Base-by-base conservation (phyloP, 1,140 invertebrate species). In the Spodoptera frugiperda region DNA sequence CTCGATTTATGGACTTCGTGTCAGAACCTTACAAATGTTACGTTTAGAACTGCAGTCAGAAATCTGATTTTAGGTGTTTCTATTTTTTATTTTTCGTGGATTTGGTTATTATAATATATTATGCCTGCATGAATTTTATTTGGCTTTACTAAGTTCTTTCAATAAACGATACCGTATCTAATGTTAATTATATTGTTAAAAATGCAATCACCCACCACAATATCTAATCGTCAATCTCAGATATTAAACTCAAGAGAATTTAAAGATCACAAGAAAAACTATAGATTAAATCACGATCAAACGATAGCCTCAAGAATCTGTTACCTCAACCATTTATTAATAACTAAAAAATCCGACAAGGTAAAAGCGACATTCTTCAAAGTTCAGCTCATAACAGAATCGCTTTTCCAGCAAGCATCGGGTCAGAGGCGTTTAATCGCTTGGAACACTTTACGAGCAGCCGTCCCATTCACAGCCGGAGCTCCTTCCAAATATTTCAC, bases 381-480 rank as follows among this genome's bases (percentile, higher is more conserved):
- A 73, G 9, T 17, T 54, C 33, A 53, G 55, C 63, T 77, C 71
- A 61, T 57, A 77, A 71, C 54, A 63, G 67, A 65, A 65, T 61
- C 55, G 54, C 55, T 75, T 70, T 59, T 30, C n/a, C 46, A 46
- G 65, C 65, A 61, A 77, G 49, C 59, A 73, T 55, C 49, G 77
- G 77, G 74, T 75, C 77, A 78, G 63, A 81, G 77, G 54, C 68
- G 77, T 74, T 82, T 82, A 82, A 82, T 82, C 80, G 80, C 74
- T 73, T 57, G 80, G 74, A 82, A 82, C 80, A 76, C 70, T 82
- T 82, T 82, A 82, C 80, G 80, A 82, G 44, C 76, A 15, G 55
- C 30, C 63, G 68, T 73, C 48, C 55, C 21, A 65, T 75, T 63
- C 72, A 59, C 71, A 65, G 71, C 71, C 55, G 55, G 71, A 17